A percentile compares a stretch with the other conserved stretches of the same genome.
Evolutionary conservation across 2,113 vertebrate genomes (phyloP).

Genomic region (Sylvilagus bachmani): DNA sequence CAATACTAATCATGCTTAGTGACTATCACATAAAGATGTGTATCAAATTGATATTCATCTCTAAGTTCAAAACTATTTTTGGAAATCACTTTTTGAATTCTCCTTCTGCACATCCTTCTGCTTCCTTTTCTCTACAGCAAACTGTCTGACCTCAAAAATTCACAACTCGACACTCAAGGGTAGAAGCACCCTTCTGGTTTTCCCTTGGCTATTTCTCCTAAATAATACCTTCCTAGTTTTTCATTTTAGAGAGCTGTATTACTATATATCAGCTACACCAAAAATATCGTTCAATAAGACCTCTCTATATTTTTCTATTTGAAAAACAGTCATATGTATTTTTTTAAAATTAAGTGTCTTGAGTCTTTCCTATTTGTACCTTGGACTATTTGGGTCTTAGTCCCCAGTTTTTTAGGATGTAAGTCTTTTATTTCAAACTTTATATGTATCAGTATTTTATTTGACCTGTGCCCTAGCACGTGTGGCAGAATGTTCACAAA

Average conservation of each 20-base stretch:
- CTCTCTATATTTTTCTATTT: constrained; percentile 21
- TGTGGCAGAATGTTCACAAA: not conserved
- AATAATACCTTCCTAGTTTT: not conserved
- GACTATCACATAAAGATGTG: not conserved
- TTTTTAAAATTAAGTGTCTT: not conserved
- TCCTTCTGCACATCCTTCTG: not conserved
- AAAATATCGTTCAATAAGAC: not conserved
- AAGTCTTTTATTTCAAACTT: constrained; percentile 5
- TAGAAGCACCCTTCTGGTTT: not conserved
- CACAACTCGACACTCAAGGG: not conserved
- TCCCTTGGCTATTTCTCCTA: not conserved
- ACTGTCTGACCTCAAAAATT: not conserved
- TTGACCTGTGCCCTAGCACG: not conserved
- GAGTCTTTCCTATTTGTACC: not conserved
- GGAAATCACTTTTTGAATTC: not conserved
- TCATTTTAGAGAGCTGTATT: not conserved
- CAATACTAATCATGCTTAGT: not conserved
- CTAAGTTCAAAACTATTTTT: not conserved
- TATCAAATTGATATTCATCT: not conserved
- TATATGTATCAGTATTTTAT: not conserved
- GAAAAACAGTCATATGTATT: not conserved
- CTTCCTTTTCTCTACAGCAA: not conserved
- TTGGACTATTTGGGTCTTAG: not conserved
- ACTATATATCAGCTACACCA: not conserved
- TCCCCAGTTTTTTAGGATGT: not conserved